Base-by-base conservation (phyloP, 2,113 vertebrate species). In the Scomber japonicus region DNA sequence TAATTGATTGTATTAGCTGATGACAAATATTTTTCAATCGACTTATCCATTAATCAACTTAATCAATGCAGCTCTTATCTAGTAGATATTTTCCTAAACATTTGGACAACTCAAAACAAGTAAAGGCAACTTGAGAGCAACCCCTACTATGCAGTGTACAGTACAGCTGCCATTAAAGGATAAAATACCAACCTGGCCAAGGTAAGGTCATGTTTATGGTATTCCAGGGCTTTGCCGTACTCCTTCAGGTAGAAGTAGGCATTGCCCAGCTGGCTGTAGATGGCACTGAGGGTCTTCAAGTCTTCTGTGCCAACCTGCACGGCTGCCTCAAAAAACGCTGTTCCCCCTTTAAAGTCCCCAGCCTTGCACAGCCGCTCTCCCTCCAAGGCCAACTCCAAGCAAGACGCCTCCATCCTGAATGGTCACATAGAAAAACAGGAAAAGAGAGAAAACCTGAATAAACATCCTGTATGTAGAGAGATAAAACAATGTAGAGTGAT, bases 201-300 rank as follows among this genome's bases (percentile, higher is more conserved):
- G 1, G 97, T 98, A 13, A 99, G 97, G 89, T 99, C 98, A 0
- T 99, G 98, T 1, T 92, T 95, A 75, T 99, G 98, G 93, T 97
- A 99, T 53, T 97, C 96, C 83, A 99, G 91, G 0, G 98, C 98
- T 57, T 97, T 98, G 44, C 96, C 92, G 0, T 97, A 98, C 89
- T 99, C 97, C 89, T 98, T 99, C 61, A 99, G 95, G 92, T 99
- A 99, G 92, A 99, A 99, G 90, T 99, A 99, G 46, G 97, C 97
- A 0, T 99, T 99, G 66, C 98, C 98, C 86, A 99, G 94, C 90
- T 99, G 98, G 91, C 98, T 99, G 93, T 99, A 99, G 94, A 99
- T 98, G 93, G 98, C 98, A 65, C 97, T 99, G 74, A 99, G 96
- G 0, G 98, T 99, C 94, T 98, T 97, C 85, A 99, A 91, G 88